Evolutionary conservation across 1,140 invertebrate genomes (phyloP).

Genomic region (Paracyclopina nana): DNA sequence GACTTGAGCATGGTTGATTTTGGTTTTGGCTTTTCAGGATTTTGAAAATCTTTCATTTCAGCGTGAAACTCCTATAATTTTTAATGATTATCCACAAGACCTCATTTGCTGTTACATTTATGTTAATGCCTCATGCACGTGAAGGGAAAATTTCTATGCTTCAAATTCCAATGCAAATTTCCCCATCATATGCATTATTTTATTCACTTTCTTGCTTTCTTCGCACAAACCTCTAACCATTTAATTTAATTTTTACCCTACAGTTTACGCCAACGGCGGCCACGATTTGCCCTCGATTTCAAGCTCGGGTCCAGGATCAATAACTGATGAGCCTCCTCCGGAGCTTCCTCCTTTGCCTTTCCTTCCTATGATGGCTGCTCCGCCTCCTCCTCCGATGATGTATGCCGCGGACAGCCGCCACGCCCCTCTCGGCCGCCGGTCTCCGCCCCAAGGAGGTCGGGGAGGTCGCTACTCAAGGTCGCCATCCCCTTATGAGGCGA

Average conservation of each 20-base stretch:
- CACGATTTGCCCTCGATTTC: too few relatives aligned
- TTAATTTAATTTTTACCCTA: background rate
- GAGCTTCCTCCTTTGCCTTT: background rate
- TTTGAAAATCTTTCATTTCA: background rate
- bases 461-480: too few relatives aligned
- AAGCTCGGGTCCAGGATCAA: background rate
- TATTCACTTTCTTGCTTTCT: background rate
- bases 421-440: background rate
- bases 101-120: background rate
- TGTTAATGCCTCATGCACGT: background rate
- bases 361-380: background rate
- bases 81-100: background rate
- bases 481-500: constrained; percentile 1
- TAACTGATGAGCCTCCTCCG: background rate
- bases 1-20: background rate
- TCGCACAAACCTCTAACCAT: background rate
- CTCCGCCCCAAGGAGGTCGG: background rate
- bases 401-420: background rate
- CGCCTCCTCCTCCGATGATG: background rate
- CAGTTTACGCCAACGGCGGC: constrained; percentile 3
- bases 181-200: too few relatives aligned
- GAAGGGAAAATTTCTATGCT: too few relatives aligned
- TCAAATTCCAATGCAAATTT: too few relatives aligned
- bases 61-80: too few relatives aligned
- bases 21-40: background rate